phyloP scores from a whole-genome alignment of 2,888 invertebrate species.

The Diaprepes abbreviatus region DNA sequence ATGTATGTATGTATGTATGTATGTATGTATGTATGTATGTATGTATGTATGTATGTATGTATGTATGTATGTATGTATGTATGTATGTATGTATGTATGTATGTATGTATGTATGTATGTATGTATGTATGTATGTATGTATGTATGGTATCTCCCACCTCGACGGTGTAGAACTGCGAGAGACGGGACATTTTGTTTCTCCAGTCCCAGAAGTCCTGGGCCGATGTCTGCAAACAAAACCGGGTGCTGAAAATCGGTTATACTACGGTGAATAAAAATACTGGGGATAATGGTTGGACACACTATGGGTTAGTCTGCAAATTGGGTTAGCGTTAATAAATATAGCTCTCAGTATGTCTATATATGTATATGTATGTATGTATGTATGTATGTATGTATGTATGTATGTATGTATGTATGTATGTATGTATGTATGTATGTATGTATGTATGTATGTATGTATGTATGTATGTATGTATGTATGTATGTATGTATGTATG shows the following conservation, averaged over 20 bases:
- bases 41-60: too few species aligned
- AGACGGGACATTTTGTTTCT: constrained; percentile 76
- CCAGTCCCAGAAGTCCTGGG: constrained; percentile 61
- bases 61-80: too few species aligned
- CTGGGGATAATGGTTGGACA: constrained; percentile 9
- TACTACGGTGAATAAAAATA: constrained; percentile 6
- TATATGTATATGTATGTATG: constrained; percentile 22
- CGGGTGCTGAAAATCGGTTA: constrained; percentile 41
- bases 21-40: too few species aligned
- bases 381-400: constrained; percentile 22
- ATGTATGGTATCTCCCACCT: constrained; percentile 99
- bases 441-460: too few species aligned
- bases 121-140: too few species aligned
- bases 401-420: neutral
- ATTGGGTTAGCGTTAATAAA: neutral
- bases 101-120: too few species aligned
- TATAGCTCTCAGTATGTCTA: neutral
- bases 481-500: too few species aligned
- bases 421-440: too few species aligned
- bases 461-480: too few species aligned
- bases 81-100: too few species aligned
- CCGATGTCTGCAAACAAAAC: constrained; percentile 61
- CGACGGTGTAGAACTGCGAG: constrained; percentile 94
- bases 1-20: too few species aligned
- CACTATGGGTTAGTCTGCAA: constrained; percentile 25